Evolutionary conservation across 2,888 invertebrate species (phyloP).

Genomic region (Caenorhabditis doughertyi): DNA sequence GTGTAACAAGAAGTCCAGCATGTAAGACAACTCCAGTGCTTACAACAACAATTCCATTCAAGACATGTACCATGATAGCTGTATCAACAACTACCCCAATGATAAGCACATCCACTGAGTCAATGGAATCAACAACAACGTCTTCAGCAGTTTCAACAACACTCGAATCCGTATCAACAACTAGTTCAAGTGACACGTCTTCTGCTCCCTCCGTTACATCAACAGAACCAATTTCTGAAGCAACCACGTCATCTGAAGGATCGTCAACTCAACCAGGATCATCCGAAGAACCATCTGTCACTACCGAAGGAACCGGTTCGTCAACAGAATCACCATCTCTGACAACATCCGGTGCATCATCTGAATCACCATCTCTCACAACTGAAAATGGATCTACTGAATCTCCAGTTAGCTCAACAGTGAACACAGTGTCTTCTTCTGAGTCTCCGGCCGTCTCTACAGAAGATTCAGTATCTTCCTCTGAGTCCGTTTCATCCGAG

Average conservation of each 20-base stretch:
- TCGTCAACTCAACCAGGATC: constrained; percentile 8
- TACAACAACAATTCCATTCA: constrained; percentile 55
- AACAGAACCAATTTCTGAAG: neutral
- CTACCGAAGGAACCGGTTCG: neutral
- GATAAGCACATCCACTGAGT: constrained; percentile 22
- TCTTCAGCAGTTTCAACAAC: constrained; percentile 30
- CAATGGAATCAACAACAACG: constrained; percentile 25
- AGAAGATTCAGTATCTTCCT: neutral
- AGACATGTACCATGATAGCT: constrained; percentile 57
- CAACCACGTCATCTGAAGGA: neutral
- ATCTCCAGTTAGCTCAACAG: neutral
- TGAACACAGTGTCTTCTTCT: neutral
- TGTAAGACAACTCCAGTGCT: constrained; percentile 57
- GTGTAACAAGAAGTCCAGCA: constrained; percentile 52
- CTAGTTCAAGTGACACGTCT: constrained; percentile 9
- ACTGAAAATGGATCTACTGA: neutral
- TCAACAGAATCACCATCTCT: neutral
- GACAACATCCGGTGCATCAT: neutral
- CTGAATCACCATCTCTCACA: neutral
- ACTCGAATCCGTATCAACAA: constrained; percentile 9
- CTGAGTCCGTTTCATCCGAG: neutral
- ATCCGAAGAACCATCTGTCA: constrained; percentile 9
- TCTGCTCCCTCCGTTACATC: neutral
- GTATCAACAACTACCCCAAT: constrained; percentile 52
- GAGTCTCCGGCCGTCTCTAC: neutral